A percentile compares a stretch with the other conserved stretches of the same genome.
Conservation (phyloP, 92 coral and sea anemone species). For the Porites divaricata region DNA sequence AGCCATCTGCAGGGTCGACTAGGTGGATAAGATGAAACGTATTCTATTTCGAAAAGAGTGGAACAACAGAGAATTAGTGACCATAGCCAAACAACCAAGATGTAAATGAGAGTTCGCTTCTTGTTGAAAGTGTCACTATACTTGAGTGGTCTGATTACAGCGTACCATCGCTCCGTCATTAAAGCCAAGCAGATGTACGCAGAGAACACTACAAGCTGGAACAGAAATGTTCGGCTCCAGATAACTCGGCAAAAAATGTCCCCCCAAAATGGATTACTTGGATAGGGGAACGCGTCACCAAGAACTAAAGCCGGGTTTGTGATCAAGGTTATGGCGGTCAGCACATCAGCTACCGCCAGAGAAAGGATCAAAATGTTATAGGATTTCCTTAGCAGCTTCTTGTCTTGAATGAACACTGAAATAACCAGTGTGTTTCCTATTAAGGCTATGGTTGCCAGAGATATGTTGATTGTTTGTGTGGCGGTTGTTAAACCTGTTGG, state of each 20-base stretch:
- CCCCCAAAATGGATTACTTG: conserved; percentile 4
- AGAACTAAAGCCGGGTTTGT: conserved; percentile 33
- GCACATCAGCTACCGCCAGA: conserved; percentile 14
- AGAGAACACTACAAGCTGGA: conserved; percentile 66
- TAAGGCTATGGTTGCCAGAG: background rate
- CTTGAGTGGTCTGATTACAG: conserved; percentile 73
- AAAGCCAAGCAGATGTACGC: conserved; percentile 73
- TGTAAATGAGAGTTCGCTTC: conserved; percentile 56
- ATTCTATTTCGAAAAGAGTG: background rate
- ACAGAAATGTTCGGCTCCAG: background rate
- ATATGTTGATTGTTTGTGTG: background rate
- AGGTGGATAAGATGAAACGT: conserved; percentile 18
- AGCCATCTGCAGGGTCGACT: conserved; percentile 15
- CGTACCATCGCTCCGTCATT: conserved; percentile 91
- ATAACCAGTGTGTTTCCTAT: conserved; percentile 20
- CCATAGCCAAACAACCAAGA: conserved; percentile 71
- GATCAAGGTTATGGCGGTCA: conserved; percentile 14
- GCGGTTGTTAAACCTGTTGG: background rate
- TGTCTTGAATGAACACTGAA: background rate
- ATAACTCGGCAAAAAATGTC: background rate
- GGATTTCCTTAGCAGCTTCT: conserved; percentile 4
- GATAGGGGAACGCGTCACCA: conserved; percentile 39
- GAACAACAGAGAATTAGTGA: conserved; percentile 6
- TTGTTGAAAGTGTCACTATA: conserved; percentile 66
- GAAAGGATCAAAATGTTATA: conserved; percentile 24